Conservation (phyloP, 2,113 vertebrate species). For the Bos javanicus region DNA sequence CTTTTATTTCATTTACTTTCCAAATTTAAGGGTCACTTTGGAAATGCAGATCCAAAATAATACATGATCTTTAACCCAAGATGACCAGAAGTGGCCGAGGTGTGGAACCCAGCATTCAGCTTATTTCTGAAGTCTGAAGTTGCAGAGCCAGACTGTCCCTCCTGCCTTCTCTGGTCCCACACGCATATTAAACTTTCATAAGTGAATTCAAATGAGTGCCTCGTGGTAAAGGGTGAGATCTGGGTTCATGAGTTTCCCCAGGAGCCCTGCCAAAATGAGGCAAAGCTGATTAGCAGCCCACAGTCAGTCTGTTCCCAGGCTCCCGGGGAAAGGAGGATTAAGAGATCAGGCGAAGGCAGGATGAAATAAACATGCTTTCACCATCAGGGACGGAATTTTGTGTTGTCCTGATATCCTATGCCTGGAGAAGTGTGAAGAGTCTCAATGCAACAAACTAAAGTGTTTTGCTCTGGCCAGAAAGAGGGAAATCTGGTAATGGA, state of each 20-base stretch:
- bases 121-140: background rate
- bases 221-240: background rate
- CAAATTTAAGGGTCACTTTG: background rate
- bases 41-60: background rate
- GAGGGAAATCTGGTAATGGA: accelerated
- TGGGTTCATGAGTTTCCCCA: background rate
- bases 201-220: background rate
- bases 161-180: background rate
- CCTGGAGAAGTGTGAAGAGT: background rate
- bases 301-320: background rate
- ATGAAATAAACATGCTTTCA: background rate
- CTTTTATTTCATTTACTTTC: background rate
- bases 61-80: too few relatives aligned
- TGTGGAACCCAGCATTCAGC: background rate
- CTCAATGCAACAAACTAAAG: too few relatives aligned
- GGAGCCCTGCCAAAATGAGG: background rate
- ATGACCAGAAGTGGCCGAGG: accelerated
- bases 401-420: too few relatives aligned
- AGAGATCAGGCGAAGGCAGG: background rate
- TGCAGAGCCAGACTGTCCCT: background rate
- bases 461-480: background rate
- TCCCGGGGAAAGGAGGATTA: background rate
- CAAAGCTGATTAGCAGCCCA: background rate
- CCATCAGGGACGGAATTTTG: background rate
- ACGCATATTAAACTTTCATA: too few relatives aligned